Evolutionary conservation across 2,888 invertebrate genomes (phyloP).

Genomic region (Troides oblongomaculatus): DNA sequence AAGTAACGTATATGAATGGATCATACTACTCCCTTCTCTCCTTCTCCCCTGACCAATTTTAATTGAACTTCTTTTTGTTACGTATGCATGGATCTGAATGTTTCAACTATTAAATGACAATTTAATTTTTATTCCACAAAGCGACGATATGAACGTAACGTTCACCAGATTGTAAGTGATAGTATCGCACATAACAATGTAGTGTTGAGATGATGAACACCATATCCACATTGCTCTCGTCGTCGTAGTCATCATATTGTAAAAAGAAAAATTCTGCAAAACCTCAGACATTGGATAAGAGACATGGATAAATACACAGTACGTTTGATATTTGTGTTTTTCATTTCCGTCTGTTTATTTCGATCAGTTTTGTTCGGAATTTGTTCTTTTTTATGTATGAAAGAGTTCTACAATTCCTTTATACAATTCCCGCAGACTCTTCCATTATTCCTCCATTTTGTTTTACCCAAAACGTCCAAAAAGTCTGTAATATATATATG

Average conservation of each 20-base stretch:
- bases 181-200: too few relatives aligned
- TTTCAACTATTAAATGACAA: background rate
- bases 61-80: background rate
- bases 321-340: constrained; percentile 25
- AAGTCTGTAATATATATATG: constrained; percentile 24
- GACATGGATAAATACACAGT: constrained; percentile 7
- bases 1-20: background rate
- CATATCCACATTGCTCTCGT: too few relatives aligned
- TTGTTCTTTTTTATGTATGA: constrained; percentile 28
- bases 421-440: constrained; percentile 22
- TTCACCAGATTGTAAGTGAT: too few relatives aligned
- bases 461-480: constrained; percentile 9
- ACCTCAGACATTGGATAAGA: constrained; percentile 17
- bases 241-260: too few relatives aligned
- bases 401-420: constrained; percentile 30
- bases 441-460: constrained; percentile 8
- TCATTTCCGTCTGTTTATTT: constrained; percentile 25
- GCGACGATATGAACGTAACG: too few relatives aligned
- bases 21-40: background rate
- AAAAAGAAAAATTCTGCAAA: constrained; percentile 23
- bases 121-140: background rate
- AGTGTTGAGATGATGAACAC: too few relatives aligned
- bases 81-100: constrained; percentile 2
- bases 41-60: background rate
- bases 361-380: constrained; percentile 28